These are phyloP conservation scores for Diploptera punctata DNA, from an alignment of 2,888 invertebrate species.

Conservation along the genomic window DNA sequence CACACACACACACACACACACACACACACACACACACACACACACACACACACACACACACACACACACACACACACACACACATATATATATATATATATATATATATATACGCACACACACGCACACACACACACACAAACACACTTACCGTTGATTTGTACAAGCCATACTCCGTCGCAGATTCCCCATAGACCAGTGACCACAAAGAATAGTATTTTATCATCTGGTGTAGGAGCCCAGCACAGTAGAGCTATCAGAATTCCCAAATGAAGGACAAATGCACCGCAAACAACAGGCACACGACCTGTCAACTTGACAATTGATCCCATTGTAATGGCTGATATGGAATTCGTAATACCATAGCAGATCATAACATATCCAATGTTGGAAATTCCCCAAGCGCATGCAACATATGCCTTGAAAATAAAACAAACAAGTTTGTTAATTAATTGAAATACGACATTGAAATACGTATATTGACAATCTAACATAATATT, in stretches of 20 bases:
- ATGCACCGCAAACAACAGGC: conserved; percentile 55
- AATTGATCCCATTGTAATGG: conserved; percentile 60
- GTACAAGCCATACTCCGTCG: conserved; percentile 71
- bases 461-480: not conserved
- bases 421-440: no score
- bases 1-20: no score
- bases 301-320: conserved; percentile 57
- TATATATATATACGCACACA: no score
- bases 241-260: conserved; percentile 53
- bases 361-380: conserved; percentile 74
- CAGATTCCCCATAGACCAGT: conserved; percentile 69
- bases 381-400: conserved; percentile 70
- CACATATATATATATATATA: no score
- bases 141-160: conserved; percentile 63
- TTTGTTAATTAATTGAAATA: no score
- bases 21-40: no score
- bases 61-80: no score
- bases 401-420: conserved; percentile 65
- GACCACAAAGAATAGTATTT: conserved; percentile 57
- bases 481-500: not conserved
- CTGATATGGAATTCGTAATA: conserved; percentile 65
- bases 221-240: conserved; percentile 53
- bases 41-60: no score
- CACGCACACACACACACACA: no score
- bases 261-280: conserved; percentile 51